Percentiles rank a stretch among this genome's conserved stretches.
Conservation (phyloP, 2,113 vertebrate species). For the Saguinus midas region DNA sequence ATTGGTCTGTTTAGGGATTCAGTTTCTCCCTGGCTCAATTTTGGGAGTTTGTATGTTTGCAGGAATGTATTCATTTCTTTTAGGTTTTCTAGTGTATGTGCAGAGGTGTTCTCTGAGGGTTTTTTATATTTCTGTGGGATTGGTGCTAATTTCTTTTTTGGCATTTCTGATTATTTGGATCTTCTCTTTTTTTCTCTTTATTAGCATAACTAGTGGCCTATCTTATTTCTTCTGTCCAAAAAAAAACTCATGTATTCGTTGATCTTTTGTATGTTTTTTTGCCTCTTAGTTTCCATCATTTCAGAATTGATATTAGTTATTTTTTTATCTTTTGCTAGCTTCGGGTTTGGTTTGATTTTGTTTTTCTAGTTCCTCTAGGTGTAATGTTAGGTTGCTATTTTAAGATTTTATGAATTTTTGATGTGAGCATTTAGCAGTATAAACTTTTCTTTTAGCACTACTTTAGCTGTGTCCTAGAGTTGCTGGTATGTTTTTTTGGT, state of each 20-base stretch:
- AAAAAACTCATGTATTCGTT: background rate
- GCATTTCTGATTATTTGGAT: background rate
- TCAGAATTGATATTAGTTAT: background rate
- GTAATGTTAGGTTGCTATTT: background rate
- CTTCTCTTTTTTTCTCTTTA: background rate
- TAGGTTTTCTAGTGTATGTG: background rate
- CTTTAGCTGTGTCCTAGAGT: background rate
- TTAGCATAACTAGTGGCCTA: background rate
- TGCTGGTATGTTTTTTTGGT: background rate
- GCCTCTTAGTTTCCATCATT: background rate
- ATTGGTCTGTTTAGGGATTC: background rate
- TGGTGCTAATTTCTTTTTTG: background rate
- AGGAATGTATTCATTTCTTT: background rate
- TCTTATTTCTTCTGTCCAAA: background rate
- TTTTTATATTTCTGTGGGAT: background rate
- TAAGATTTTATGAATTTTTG: background rate
- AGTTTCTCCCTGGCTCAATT: background rate
- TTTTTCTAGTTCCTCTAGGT: background rate
- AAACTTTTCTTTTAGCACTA: background rate
- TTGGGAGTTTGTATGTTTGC: background rate
- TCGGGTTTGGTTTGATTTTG: background rate
- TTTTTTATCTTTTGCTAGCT: background rate
- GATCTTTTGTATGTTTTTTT: background rate
- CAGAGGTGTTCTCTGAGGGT: background rate
- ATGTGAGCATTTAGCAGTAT: background rate